Evolutionary conservation across 1,140 invertebrate genomes (phyloP).

Genomic region (Sinella curviseta): DNA sequence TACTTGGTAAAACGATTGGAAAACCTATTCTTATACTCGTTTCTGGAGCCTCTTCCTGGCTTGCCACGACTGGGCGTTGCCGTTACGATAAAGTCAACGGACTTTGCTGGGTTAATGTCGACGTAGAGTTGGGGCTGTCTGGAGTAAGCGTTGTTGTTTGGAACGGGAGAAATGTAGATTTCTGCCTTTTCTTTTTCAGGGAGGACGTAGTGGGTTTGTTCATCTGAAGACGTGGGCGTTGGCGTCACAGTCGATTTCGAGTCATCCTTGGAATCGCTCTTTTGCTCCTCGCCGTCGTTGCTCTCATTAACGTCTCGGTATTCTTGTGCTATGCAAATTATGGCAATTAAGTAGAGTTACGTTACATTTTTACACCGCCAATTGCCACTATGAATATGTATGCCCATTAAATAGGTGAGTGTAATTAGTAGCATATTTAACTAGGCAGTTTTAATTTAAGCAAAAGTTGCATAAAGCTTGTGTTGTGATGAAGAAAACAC

Average conservation of each 20-base stretch:
- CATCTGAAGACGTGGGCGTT: constrained; percentile 44
- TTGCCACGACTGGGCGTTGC: constrained; percentile 45
- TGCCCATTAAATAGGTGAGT: too few relatives aligned
- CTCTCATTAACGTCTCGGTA: neutral
- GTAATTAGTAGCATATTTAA: too few relatives aligned
- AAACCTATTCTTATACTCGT: constrained; percentile 40
- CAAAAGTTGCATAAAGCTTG: too few relatives aligned
- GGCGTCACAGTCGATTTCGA: constrained; percentile 23
- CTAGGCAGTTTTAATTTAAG: too few relatives aligned
- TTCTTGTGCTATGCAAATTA: neutral
- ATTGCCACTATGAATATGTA: too few relatives aligned
- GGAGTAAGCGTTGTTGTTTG: constrained; percentile 45
- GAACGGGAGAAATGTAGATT: constrained; percentile 45
- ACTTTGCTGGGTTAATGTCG: constrained; percentile 41
- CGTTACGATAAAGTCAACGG: constrained; percentile 42
- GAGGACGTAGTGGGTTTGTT: constrained; percentile 46
- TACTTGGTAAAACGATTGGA: constrained; percentile 37
- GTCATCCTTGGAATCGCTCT: constrained; percentile 31
- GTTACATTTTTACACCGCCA: neutral
- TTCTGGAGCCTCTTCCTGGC: constrained; percentile 27
- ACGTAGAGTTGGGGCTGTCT: constrained; percentile 45
- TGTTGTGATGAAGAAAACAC: too few relatives aligned
- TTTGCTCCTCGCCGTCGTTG: constrained; percentile 3
- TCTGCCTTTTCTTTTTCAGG: constrained; percentile 46
- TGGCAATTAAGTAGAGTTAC: neutral